Percentiles rank a stretch among this genome's conserved stretches.
Evolutionary conservation across 2,113 vertebrate species (phyloP).

Genomic region (Mormoops blainvillei): DNA sequence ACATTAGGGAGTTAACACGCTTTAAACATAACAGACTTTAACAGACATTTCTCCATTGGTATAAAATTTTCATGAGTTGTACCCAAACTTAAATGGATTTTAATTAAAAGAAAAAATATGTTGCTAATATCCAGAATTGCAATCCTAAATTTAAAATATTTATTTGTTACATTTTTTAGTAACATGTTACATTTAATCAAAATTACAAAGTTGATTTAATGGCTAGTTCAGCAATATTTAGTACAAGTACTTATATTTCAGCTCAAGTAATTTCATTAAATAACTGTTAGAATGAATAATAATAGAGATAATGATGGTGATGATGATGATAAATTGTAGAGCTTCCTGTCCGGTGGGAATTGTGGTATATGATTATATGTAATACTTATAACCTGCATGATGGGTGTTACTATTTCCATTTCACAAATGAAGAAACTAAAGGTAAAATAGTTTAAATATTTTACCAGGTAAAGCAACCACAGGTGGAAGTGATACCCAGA

Average conservation of each 20-base stretch:
- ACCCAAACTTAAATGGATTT: background rate
- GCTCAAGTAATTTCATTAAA: background rate
- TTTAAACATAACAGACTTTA: background rate
- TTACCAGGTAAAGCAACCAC: background rate
- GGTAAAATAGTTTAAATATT: background rate
- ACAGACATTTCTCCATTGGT: background rate
- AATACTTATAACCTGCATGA: background rate
- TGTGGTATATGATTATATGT: background rate
- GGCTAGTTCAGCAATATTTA: background rate
- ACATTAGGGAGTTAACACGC: background rate
- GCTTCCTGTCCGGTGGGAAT: background rate
- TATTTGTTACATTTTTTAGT: slow-evolving; percentile 1
- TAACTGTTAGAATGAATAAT: background rate
- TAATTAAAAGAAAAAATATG: background rate
- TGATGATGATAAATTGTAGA: background rate
- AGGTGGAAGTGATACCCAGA: background rate
- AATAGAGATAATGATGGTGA: background rate
- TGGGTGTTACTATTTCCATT: background rate
- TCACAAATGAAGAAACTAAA: slow-evolving; percentile 15
- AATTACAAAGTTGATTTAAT: background rate
- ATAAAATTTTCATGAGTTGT: background rate
- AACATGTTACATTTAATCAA: background rate
- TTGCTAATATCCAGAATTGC: background rate
- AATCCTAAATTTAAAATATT: background rate
- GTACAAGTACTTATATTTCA: background rate